These are phyloP conservation scores for Patagioenas fasciata DNA, from an alignment of 2,113 vertebrate genomes.

Conservation along the genomic window DNA sequence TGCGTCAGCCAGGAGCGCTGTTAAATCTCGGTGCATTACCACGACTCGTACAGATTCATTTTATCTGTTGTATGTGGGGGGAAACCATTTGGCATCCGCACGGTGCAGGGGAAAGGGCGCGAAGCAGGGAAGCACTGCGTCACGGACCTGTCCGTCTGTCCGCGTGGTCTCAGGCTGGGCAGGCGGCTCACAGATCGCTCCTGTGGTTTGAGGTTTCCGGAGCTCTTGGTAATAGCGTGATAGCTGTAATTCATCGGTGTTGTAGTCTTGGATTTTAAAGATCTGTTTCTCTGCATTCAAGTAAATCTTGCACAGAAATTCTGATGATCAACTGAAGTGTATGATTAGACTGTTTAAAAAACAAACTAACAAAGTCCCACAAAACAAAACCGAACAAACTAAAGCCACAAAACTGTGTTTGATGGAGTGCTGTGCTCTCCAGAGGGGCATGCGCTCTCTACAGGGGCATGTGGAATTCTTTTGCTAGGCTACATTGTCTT, in stretches of 20 bases:
- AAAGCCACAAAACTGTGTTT: not conserved
- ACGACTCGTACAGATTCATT: rapidly evolving
- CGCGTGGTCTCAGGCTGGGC: not conserved
- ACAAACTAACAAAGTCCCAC: rapidly evolving
- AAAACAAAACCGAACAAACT: no score
- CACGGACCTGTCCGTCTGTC: not conserved
- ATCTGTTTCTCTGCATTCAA: not conserved
- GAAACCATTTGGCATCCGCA: rapidly evolving
- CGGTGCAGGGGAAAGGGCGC: not conserved
- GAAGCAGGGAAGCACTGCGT: not conserved
- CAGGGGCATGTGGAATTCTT: not conserved
- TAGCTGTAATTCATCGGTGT: not conserved
- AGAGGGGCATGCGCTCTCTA: not conserved
- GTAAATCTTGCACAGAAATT: not conserved
- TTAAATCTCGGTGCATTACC: rapidly evolving
- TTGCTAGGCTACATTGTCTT: not conserved
- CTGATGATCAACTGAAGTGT: not conserved
- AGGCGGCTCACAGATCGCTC: not conserved
- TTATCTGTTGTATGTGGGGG: not conserved
- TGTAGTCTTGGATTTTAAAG: not conserved
- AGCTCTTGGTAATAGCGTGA: not conserved
- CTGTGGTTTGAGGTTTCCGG: not conserved
- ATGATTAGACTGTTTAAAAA: not conserved
- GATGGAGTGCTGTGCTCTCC: not conserved
- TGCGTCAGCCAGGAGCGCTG: rapidly evolving